Evolutionary conservation across 2,113 vertebrate genomes (phyloP), one percentile per base, ranked within the genome.

Genomic region (Callopanchax toddi): DNA sequence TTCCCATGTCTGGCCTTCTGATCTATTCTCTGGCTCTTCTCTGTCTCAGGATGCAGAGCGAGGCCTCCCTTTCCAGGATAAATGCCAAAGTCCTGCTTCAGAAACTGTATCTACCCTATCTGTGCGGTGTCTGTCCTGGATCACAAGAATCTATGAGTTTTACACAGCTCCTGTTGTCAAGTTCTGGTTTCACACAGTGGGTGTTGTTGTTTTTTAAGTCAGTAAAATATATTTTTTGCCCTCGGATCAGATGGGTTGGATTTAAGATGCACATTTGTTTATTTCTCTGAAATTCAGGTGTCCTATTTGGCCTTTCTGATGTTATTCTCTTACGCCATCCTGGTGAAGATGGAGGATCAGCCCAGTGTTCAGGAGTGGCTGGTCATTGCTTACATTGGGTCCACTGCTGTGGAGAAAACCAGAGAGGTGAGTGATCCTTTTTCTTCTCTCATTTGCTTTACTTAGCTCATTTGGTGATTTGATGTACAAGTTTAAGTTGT

Each of bases 101-200:
- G 60, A 75, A 45, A 54, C 60, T 0, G 7, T 85, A 10, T 79
- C 78, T 59, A 59, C 60, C 22, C 0, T 86, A 0, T 72, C 46
- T 15, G 69, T 58, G 25, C 90, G 83, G 53, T 91, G 82, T 84
- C 84, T 95, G 18, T 88, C 91, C 7, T 89, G 90, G 79, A 92
- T 92, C 52, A 94, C 90, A 54, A 95, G 92, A 86, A 62, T 97
- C 56, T 96, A 94, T 68, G 97, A 97, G 64, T 99, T 99, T 91
- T 99, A 99, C 93, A 95, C 86, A 0, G 94, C 97, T 49, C 97
- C 97, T 5, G 96, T 99, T 74, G 97, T 99, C 86, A 99, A 99
- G 85, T 99, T 99, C 88, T 99, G 96, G 95, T 97, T 96, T 90
- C 94, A 99, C 77, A 96, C 95, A 77, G 97, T 99, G 87, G 54